phyloP scores from a whole-genome alignment of 2,113 vertebrate genomes.

The Pituophis catenifer region DNA sequence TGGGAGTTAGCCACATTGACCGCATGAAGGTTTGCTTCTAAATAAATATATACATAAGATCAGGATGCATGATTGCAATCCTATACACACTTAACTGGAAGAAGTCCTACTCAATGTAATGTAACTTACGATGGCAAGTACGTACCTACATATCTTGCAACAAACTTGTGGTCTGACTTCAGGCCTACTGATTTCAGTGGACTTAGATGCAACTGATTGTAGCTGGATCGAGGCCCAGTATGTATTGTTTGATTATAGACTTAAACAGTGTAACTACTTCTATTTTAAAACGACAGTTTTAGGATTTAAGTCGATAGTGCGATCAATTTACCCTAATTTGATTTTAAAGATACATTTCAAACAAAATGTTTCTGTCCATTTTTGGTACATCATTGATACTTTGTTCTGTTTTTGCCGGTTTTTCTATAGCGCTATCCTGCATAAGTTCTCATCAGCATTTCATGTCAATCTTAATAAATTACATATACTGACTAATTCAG shows the following conservation, averaged over 20 bases:
- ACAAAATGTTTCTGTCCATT: neutral
- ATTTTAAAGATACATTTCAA: neutral
- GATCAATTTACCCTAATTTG: conserved; percentile 27
- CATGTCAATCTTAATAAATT: neutral
- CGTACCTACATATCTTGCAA: neutral
- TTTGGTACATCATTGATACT: neutral
- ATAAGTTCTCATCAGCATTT: neutral
- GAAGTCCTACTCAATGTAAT: neutral
- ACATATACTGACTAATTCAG: neutral
- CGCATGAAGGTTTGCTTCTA: neutral
- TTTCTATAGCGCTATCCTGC: neutral
- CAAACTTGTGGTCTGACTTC: neutral
- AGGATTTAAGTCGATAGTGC: conserved; percentile 46
- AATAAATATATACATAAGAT: neutral
- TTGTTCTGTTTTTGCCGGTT: accelerated
- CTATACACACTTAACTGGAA: neutral
- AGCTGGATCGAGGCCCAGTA: neutral
- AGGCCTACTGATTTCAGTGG: neutral
- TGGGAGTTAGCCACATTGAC: neutral
- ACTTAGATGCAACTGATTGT: neutral
- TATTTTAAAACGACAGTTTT: conserved; percentile 27
- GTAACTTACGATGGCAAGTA: neutral
- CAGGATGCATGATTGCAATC: neutral
- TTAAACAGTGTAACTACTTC: conserved; percentile 41
- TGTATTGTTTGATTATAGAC: conserved; percentile 46